Evolutionary conservation across 2,113 vertebrate species (phyloP).

Genomic region (Prinia subflava): DNA sequence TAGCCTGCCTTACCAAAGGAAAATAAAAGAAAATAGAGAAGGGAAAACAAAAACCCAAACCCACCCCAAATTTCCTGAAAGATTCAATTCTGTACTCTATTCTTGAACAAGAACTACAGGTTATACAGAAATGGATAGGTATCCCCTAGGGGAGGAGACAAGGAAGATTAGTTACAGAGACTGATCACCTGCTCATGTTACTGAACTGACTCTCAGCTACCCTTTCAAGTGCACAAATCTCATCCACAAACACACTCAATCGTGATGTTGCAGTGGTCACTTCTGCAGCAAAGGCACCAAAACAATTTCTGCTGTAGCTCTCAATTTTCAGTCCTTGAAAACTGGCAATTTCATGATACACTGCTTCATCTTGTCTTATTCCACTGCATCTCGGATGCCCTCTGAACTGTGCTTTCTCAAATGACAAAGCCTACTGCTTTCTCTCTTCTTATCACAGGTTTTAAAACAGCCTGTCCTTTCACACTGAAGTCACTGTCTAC

Average conservation of each 20-base stretch:
- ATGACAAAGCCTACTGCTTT: not conserved
- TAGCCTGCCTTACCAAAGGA: not conserved
- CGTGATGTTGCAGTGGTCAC: not conserved
- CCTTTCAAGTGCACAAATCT: not conserved
- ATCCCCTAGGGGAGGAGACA: not conserved
- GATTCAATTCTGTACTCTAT: not conserved
- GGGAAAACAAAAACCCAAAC: fast-evolving
- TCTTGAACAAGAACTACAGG: not conserved
- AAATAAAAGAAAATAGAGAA: not conserved
- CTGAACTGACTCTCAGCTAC: not conserved
- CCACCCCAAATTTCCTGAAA: not conserved
- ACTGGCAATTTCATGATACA: not conserved
- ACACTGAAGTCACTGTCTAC: not conserved
- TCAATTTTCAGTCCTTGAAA: not conserved
- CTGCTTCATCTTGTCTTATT: not conserved
- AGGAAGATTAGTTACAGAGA: not conserved
- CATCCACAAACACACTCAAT: not conserved
- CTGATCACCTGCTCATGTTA: not conserved
- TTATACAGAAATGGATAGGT: not conserved
- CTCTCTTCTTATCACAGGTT: not conserved
- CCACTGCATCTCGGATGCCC: not conserved
- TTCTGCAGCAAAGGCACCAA: not conserved
- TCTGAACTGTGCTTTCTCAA: not conserved
- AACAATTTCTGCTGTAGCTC: not conserved
- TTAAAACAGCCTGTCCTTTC: not conserved